A percentile compares a stretch with the other conserved stretches of the same genome.
Conservation (phyloP, 2,888 invertebrate genomes). For the Drosophila setosimentum region DNA sequence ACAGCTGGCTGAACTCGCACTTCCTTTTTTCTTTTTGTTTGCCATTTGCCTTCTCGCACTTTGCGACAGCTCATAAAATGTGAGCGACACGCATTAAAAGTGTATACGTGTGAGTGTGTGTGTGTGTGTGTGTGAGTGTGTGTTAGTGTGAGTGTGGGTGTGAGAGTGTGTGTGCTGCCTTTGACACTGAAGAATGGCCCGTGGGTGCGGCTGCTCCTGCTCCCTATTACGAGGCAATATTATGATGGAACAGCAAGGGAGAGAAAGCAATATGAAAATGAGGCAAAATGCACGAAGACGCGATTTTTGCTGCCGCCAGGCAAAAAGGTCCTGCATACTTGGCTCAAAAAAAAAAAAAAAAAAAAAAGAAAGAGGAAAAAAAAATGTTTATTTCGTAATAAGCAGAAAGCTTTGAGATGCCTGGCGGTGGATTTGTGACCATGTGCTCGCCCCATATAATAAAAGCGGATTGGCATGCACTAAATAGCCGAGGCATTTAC, state of each 20-base stretch:
- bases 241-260: conserved; percentile 65
- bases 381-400: conserved; percentile 56
- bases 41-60: conserved; percentile 63
- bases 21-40: conserved; percentile 53
- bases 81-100: conserved; percentile 79
- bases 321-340: conserved; percentile 47
- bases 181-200: conserved; percentile 78
- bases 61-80: conserved; percentile 81
- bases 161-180: conserved; percentile 47
- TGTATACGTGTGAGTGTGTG: conserved; percentile 48
- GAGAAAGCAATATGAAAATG: conserved; percentile 77
- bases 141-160: conserved; percentile 16
- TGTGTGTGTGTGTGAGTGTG: conserved; percentile 4
- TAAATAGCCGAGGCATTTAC: conserved; percentile 70
- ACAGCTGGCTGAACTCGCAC: conserved; percentile 76
- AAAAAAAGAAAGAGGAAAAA: not conserved
- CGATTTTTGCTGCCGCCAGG: conserved; percentile 33
- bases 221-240: conserved; percentile 52
- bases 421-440: conserved; percentile 14
- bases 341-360: conserved; percentile 32
- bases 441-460: conserved; percentile 26
- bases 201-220: conserved; percentile 45
- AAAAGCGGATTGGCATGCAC: conserved; percentile 65
- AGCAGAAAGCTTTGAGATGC: conserved; percentile 57
- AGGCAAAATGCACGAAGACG: conserved; percentile 44